These are phyloP conservation scores for Caranx melampygus DNA, from an alignment of 2,113 vertebrate genomes.

Conservation along the genomic window DNA sequence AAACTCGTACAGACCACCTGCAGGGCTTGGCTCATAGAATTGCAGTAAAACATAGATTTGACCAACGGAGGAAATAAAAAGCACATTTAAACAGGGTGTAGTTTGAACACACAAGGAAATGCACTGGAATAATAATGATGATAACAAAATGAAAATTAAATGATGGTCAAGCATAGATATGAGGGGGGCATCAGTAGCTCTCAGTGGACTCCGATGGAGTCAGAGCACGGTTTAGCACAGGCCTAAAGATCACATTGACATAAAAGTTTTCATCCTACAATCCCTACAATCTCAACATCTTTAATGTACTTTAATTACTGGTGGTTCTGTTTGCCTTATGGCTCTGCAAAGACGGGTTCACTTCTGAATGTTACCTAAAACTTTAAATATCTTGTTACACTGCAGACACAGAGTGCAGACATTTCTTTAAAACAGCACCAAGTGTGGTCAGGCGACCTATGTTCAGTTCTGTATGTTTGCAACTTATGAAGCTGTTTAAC, in stretches of 20 bases:
- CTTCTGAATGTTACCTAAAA: too few relatives aligned
- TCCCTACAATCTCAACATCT: neutral
- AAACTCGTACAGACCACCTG: constrained; percentile 78
- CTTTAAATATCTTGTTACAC: too few relatives aligned
- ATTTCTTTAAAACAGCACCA: too few relatives aligned
- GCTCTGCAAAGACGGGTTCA: too few relatives aligned
- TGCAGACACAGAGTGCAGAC: too few relatives aligned
- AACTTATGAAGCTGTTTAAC: neutral
- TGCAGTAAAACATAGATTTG: constrained; percentile 66
- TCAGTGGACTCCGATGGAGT: neutral
- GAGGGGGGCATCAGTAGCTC: neutral
- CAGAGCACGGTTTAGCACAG: neutral
- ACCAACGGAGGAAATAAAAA: constrained; percentile 22
- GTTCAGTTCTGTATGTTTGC: neutral
- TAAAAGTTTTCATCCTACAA: neutral
- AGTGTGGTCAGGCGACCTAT: too few relatives aligned
- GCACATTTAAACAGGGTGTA: constrained; percentile 11
- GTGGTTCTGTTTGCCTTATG: too few relatives aligned
- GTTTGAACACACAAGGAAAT: constrained; percentile 23
- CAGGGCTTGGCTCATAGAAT: constrained; percentile 84
- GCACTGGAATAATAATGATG: neutral
- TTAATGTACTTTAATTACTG: too few relatives aligned
- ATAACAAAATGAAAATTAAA: neutral
- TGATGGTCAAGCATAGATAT: constrained; percentile 2
- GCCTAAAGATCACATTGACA: neutral